Base-by-base conservation (phyloP, 2,797 vertebrate species). In the Oreortyx pictus region DNA sequence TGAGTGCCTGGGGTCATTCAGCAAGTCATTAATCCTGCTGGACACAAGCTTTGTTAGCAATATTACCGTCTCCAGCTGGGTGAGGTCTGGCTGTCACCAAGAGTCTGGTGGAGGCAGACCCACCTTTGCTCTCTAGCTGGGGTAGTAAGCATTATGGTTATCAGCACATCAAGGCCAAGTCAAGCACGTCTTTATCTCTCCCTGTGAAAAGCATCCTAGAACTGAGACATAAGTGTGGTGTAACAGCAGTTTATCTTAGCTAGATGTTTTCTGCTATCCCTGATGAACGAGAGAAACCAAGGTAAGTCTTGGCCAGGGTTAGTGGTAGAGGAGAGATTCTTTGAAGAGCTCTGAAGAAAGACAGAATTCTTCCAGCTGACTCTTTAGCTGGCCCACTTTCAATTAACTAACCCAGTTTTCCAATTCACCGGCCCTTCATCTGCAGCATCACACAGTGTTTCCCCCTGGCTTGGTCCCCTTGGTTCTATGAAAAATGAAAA, bases 11-110 rank as follows among this genome's bases (percentile, higher is more conserved):
- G 75, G 83, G 93, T 95, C 95, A 80, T 80, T 86, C 5, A 0
- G 3, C 46, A 60, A 93, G 70, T 65, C 92, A 96, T 97, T 94
- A 95, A 96, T 97, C 93, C 95, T 96, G 88, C 79, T 20, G 85
- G 94, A 89, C 92, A 78, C n/a, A 27, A 70, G 87, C 79, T 82
- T 82, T 60, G 78, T 46, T 72, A 79, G 92, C 94, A 91, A 61
- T 50, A 89, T 93, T 96, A 84, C 75, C 65, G n/a, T 81, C 86
- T 90, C 72, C 82, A 65, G 57, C 72, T 67, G 64, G 56, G 57
- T 61, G 72, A 87, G 61, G 85, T 85, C 47, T 1, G 12, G 4
- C 61, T 59, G 54, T 35, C 78, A 62, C 76, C 0, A 0, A 33
- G 37, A 85, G 14, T 50, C 49, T 20, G 46, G 37, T 37, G 50